Evolutionary conservation across 1,140 invertebrate species (phyloP), one percentile per base, ranked within the genome.

Genomic region (Asobara japonica): DNA sequence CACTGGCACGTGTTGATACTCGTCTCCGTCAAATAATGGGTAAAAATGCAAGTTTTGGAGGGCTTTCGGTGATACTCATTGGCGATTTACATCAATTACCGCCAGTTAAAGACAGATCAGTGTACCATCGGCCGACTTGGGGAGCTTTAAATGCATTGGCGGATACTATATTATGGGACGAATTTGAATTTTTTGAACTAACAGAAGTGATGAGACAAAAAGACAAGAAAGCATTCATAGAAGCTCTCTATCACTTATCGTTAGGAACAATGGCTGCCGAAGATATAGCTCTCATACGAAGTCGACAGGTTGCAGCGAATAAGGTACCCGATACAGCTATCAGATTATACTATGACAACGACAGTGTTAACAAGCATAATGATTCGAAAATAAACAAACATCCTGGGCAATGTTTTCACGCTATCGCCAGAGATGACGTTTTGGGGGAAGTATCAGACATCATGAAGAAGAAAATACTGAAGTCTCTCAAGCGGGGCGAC

Each of bases 181-280:
- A n/a, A n/a, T n/a, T n/a, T n/a, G n/a, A n/a, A n/a, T n/a, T n/a
- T n/a, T n/a, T n/a, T n/a, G n/a, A n/a, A n/a, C 65, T 56, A 25
- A 61, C 72, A 20, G 69, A 72, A 75, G 74, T 80, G 27, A 76
- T 80, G 75, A 71, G 79, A 65, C 78, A 80, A 74, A 73, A 71
- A 75, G 71, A 79, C 48, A 74, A 79, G 25, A 61, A 30, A 67
- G 8, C 51, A 69, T 79, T 79, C 66, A 69, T 73, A n/a, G 62
- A 51, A 36, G 73, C 74, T 16, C 69, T 80, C 45, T 78, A 73
- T 65, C 74, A 78, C 61, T 51, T 76, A 48, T 68, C 72, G n/a
- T 31, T n/a, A 31, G 75, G 75, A 13, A 31, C 16, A 64, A 64
- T 74, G 65, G 38, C 38, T 8, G 67, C 72, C 29, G 33, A 74